phyloP scores from a whole-genome alignment of 2,113 vertebrate species.

The Oncorhynchus kisutch region DNA sequence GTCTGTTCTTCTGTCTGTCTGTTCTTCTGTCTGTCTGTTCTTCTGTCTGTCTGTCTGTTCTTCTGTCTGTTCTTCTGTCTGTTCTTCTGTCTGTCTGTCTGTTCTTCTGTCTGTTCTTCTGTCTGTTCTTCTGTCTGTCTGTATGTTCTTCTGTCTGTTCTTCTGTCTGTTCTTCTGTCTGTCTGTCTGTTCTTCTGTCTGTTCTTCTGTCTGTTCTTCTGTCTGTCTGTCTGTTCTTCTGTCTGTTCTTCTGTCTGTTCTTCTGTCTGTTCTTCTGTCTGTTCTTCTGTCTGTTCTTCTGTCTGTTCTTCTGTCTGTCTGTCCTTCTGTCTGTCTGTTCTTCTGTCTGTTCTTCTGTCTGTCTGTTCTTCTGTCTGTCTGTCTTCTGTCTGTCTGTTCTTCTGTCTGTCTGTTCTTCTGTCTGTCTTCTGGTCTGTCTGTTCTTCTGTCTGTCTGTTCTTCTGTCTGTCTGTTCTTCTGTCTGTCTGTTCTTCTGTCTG shows the following conservation, averaged over 20 bases:
- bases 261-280: constrained; percentile 49
- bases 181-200: constrained; percentile 48
- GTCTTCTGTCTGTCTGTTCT: neutral
- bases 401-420: neutral
- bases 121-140: neutral
- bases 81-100: no score
- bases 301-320: neutral
- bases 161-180: neutral
- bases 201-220: no score
- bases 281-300: no score
- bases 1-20: neutral
- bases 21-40: neutral
- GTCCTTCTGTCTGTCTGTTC: neutral
- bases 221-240: neutral
- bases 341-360: constrained; percentile 30
- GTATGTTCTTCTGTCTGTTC: no score
- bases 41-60: constrained; percentile 3
- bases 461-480: no score
- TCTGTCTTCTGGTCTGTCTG: neutral
- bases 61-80: neutral
- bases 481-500: constrained; percentile 47
- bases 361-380: constrained; percentile 25
- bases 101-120: no score
- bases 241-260: neutral
- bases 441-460: constrained; percentile 38